Evolutionary conservation across 2,797 vertebrate genomes (phyloP).

Genomic region (Alosa sapidissima): DNA sequence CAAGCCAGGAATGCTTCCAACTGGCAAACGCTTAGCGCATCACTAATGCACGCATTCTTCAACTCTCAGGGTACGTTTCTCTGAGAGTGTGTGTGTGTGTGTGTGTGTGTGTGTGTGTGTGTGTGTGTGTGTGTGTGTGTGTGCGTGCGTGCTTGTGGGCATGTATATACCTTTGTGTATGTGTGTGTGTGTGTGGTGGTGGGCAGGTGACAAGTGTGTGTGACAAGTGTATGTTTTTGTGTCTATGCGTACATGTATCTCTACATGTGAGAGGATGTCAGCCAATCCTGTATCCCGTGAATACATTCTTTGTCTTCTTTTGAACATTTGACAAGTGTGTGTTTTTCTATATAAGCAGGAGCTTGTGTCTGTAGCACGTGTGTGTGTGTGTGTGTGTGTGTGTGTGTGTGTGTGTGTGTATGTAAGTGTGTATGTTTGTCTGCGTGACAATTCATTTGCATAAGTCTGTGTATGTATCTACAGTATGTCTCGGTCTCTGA

Average conservation of each 20-base stretch:
- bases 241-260: neutral
- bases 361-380: neutral
- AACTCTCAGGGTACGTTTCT: neutral
- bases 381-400: neutral
- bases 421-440: neutral
- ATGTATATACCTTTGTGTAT: neutral
- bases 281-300: neutral
- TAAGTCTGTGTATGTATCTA: neutral
- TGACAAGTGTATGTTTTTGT: neutral
- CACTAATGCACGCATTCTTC: neutral
- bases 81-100: neutral
- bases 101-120: neutral
- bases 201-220: neutral
- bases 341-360: neutral
- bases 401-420: neutral
- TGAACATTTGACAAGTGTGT: neutral
- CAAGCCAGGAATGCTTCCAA: neutral
- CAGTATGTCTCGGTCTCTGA: neutral
- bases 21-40: neutral
- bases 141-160: neutral
- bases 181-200: neutral
- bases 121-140: neutral
- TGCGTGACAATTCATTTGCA: neutral
- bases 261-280: neutral
- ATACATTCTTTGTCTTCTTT: neutral